Base-by-base conservation (phyloP, 2,797 vertebrate species). In the Gymnopithys bicolor region DNA sequence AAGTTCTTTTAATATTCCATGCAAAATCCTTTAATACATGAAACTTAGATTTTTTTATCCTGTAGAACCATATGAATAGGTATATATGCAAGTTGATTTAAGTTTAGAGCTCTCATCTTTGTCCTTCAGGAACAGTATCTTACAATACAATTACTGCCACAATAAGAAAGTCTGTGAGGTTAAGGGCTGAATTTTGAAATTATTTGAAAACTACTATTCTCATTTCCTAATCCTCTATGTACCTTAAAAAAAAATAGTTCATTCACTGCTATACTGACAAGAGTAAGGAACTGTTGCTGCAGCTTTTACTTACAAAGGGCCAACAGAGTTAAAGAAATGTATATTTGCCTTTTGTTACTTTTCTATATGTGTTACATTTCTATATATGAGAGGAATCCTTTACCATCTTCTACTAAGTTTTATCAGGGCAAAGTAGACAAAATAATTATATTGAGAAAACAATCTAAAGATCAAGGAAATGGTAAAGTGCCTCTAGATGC, bases 401-500 rank as follows among this genome's bases (percentile, higher is more conserved):
- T 82, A 12, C 6, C 41, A 43, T 52, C 19, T 67, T 81, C 53
- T 56, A 17, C 10, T 51, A 33, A 52, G 9, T 63, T 84, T 87
- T 70, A 49, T 60, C 63, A 59, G 4, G 33, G 8, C 25, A 60
- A 10, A 1, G 0, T 52, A 89, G 19, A 64, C 14, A 82, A 87
- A 87, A 89, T 69, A 91, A 56, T 67, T 32, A 67, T 52, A 32
- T 19, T 63, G 24, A 89, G 37, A 76, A 94, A 92, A 46, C 13
- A 71, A 60, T 49, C 16, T 74, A 51, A 67, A 90, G 30, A 77
- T 64, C 30, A 88, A 88, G 39, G 39, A 87, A 94, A 70, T 32
- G 46, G 7, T 71, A 49, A 90, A 91, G 32, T 88, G 28, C 10
- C 33, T 78, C 52, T 74, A 88, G 70, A 93, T n/a, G 6, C 12